These are phyloP conservation scores for Danaus chrysippus DNA, from an alignment of 2,888 invertebrate species.

Conservation along the genomic window DNA sequence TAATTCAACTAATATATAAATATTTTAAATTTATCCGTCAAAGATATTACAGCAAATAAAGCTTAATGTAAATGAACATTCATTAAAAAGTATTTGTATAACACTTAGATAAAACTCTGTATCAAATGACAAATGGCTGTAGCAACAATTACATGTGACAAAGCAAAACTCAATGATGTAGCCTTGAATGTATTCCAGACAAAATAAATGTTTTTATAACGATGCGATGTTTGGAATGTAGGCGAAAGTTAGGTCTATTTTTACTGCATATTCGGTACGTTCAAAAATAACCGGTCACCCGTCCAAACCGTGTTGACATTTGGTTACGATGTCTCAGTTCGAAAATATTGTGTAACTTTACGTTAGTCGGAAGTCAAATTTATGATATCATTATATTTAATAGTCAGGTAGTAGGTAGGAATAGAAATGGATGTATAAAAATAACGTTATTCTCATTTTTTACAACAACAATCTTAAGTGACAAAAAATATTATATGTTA, in stretches of 20 bases:
- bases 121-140: background rate
- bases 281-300: conserved; percentile 22
- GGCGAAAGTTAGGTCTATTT: conserved; percentile 25
- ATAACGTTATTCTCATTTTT: too few relatives aligned
- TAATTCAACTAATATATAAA: too few relatives aligned
- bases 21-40: too few relatives aligned
- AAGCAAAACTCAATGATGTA: too few relatives aligned
- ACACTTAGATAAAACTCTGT: background rate
- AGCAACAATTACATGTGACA: background rate
- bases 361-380: background rate
- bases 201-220: conserved; percentile 12
- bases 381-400: too few relatives aligned
- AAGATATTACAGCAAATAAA: background rate
- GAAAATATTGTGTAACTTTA: conserved; percentile 9
- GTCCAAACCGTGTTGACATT: conserved; percentile 23
- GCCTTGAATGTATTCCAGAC: background rate
- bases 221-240: conserved; percentile 24
- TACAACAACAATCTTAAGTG: too few relatives aligned
- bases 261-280: conserved; percentile 22
- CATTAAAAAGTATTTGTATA: background rate
- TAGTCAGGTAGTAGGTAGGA: too few relatives aligned
- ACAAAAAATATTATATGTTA: too few relatives aligned
- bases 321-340: conserved; percentile 14
- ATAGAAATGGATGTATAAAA: too few relatives aligned
- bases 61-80: background rate